Conservation (phyloP, 1,140 invertebrate species). For the Heliconius himera region DNA sequence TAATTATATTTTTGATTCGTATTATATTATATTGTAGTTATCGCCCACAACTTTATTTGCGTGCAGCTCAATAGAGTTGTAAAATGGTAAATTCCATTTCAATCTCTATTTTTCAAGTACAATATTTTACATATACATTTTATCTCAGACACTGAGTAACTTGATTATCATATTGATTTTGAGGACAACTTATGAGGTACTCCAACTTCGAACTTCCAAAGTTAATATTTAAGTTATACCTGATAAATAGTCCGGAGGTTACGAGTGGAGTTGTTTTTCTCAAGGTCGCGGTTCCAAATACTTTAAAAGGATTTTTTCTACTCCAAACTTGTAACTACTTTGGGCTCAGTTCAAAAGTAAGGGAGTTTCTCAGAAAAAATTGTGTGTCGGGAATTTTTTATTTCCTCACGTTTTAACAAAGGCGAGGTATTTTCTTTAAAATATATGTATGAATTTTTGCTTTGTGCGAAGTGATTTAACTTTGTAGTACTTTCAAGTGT, state of each 20-base stretch:
- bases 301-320: background rate
- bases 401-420: slow-evolving; percentile 14
- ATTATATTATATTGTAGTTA: too few relatives aligned
- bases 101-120: too few relatives aligned
- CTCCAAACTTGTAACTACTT: slow-evolving; percentile 9
- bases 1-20: too few relatives aligned
- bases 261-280: background rate
- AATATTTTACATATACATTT: too few relatives aligned
- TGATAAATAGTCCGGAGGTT: background rate
- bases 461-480: background rate
- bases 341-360: slow-evolving; percentile 3
- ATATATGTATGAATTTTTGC: background rate
- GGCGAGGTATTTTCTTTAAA: slow-evolving; percentile 7
- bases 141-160: too few relatives aligned
- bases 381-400: slow-evolving; percentile 8
- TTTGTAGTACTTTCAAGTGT: background rate
- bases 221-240: slow-evolving; percentile 2
- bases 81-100: too few relatives aligned
- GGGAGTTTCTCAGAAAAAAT: slow-evolving; percentile 4
- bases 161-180: background rate
- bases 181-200: background rate
- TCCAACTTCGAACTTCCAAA: background rate
- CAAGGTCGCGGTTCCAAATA: background rate
- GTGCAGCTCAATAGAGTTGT: too few relatives aligned
- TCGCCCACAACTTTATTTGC: too few relatives aligned